Percentiles rank a stretch among this genome's conserved stretches.
phyloP scores from a whole-genome alignment of 2,888 invertebrate genomes.

The Gryllus longicercus region DNA sequence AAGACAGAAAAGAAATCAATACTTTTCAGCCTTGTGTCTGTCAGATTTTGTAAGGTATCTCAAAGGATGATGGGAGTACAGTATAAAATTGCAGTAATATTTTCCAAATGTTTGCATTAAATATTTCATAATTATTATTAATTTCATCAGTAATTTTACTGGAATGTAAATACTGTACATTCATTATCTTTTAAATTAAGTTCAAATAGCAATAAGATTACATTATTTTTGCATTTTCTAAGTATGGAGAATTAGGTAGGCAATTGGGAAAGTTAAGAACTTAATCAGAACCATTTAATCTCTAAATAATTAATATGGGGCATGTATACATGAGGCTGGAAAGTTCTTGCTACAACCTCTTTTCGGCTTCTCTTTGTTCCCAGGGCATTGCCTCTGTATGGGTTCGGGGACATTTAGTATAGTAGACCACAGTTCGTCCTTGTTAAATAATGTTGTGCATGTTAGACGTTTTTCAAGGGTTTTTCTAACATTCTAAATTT shows the following conservation, averaged over 20 bases:
- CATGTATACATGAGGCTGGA: slow-evolving; percentile 50
- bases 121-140: background rate
- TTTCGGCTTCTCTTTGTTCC: slow-evolving; percentile 37
- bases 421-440: slow-evolving; percentile 33
- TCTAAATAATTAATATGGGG: slow-evolving; percentile 29
- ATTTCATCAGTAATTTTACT: background rate
- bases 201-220: slow-evolving; percentile 21
- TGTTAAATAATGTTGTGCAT: slow-evolving; percentile 30
- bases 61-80: slow-evolving; percentile 29
- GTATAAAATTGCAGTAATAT: slow-evolving; percentile 19
- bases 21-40: slow-evolving; percentile 48
- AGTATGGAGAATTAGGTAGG: background rate
- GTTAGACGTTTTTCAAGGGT: slow-evolving; percentile 28
- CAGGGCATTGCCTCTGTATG: slow-evolving; percentile 36
- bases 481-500: background rate
- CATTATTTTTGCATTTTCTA: background rate
- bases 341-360: slow-evolving; percentile 43
- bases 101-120: background rate
- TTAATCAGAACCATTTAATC: slow-evolving; percentile 23
- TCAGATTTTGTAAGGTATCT: slow-evolving; percentile 24
- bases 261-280: no score
- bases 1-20: slow-evolving; percentile 31
- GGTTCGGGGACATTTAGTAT: slow-evolving; percentile 26
- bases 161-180: slow-evolving; percentile 29
- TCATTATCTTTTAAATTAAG: slow-evolving; percentile 26